A percentile compares a stretch with the other conserved stretches of the same genome.
Conservation (phyloP, 1,140 invertebrate species). For the Panagrolaimus sp. region DNA sequence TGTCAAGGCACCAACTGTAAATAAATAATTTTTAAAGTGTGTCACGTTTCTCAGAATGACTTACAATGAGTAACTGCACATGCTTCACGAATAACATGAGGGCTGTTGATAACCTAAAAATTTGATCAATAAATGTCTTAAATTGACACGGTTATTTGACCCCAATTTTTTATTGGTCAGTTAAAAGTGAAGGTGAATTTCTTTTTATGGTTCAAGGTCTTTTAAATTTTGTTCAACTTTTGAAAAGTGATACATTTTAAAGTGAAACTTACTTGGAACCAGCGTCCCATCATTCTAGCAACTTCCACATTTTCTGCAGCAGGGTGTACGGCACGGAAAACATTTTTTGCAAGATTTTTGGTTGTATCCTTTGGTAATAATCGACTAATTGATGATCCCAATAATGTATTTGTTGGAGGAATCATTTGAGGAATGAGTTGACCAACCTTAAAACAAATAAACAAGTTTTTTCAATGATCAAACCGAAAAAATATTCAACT, state of each 20-base stretch:
- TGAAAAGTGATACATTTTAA: conserved; percentile 2
- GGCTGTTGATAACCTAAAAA: conserved; percentile 56
- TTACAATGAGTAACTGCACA: conserved; percentile 59
- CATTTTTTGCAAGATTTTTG: conserved; percentile 58
- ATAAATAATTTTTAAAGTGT: neutral
- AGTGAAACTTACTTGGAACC: conserved; percentile 49
- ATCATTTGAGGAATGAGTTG: conserved; percentile 60
- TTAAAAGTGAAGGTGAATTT: conserved; percentile 13
- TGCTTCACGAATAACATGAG: conserved; percentile 59
- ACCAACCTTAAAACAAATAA: conserved; percentile 41
- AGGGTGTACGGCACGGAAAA: conserved; percentile 57
- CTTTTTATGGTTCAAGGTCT: conserved; percentile 8
- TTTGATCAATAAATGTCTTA: conserved; percentile 4
- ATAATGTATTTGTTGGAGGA: conserved; percentile 58
- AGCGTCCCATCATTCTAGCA: conserved; percentile 58
- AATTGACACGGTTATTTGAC: conserved; percentile 12
- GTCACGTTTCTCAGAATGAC: neutral
- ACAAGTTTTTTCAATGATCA: conserved; percentile 11
- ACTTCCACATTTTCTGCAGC: conserved; percentile 60
- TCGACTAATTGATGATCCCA: conserved; percentile 57
- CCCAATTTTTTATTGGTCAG: conserved; percentile 12
- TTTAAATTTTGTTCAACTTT: conserved; percentile 1
- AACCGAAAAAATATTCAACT: conserved; percentile 17
- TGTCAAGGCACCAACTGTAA: conserved; percentile 57
- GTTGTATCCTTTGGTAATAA: conserved; percentile 58